phyloP scores from a whole-genome alignment of 2,113 vertebrate genomes.

The Gasterosteus nipponicus region DNA sequence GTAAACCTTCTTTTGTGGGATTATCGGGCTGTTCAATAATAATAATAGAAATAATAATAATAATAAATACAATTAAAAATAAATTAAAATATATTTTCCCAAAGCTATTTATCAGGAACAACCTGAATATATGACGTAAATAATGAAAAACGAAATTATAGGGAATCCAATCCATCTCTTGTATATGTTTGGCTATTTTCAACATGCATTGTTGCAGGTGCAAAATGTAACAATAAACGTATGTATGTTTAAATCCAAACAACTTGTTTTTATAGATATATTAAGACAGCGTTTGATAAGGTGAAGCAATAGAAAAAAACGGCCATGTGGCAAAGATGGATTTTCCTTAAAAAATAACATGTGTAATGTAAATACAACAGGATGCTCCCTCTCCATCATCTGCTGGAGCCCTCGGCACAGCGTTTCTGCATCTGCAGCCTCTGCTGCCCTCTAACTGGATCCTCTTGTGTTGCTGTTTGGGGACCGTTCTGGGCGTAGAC shows the following conservation, averaged over 20 bases:
- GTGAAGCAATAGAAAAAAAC: background rate
- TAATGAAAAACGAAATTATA: background rate
- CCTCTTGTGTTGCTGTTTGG: background rate
- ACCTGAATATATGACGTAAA: no score
- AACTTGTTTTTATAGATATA: background rate
- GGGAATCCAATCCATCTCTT: background rate
- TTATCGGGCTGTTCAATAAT: background rate
- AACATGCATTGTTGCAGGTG: background rate
- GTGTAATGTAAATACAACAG: background rate
- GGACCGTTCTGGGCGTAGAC: background rate
- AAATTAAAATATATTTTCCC: background rate
- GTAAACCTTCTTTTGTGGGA: conserved; percentile 12
- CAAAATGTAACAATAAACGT: no score
- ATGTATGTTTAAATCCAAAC: background rate
- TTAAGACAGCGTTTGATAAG: background rate
- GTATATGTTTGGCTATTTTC: background rate
- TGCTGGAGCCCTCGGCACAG: background rate
- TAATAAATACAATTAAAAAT: background rate
- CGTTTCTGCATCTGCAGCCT: background rate
- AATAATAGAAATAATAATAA: background rate
- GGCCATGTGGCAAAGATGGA: background rate
- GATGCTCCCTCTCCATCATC: background rate
- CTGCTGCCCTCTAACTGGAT: background rate
- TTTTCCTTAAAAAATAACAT: background rate
- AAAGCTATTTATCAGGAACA: no score